Base-by-base conservation (phyloP, 1,140 invertebrate genomes). In the Chlorops oryzae region DNA sequence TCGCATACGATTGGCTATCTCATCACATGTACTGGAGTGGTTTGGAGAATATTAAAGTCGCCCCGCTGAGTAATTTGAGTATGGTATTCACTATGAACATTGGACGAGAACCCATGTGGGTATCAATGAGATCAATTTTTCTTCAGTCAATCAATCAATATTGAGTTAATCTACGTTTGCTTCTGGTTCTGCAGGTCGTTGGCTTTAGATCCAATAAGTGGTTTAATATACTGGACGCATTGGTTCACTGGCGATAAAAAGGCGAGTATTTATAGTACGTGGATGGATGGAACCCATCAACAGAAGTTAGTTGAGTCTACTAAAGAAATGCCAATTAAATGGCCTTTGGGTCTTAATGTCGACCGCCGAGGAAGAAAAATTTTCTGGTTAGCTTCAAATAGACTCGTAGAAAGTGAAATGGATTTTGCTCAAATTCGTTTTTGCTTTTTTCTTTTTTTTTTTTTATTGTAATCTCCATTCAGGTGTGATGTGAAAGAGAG, bases 301-400 rank as follows among this genome's bases (percentile, higher is more conserved):
- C 69, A 69, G 46, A 50, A 66, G 24, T 72, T 85, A 34, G 59
- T 82, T 1, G 73, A 72, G 27, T 66, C 73, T 3, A 74, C 81
- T 5, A 55, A 34, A 0, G 51, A 52, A 3, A 49, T 51, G 49
- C 47, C 50, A 0, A 78, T 93, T 51, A 74, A 80, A 37, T 94
- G 88, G 87, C 93, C 95, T 2, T 89, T 85, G 74, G 90, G 90
- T 13, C 74, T 98, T 13, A 83, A 88, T 3, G 81, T 97, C 28
- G 90, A 96, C 71, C 82, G 83, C 55, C 79, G 81, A 17, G 83
- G 78, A 18, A 77, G 85, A 22, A 75, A 81, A 51, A 74, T 85
- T 3, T 85, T 88, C 58, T 90, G 93, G 81, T 81, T 72, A 20
- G 51, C 42, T 22, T 43, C 10, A 22, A 42, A n/a, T n/a, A n/a